Evolutionary conservation across 2,888 invertebrate genomes (phyloP).

Genomic region (Ypsolopha scabrella): DNA sequence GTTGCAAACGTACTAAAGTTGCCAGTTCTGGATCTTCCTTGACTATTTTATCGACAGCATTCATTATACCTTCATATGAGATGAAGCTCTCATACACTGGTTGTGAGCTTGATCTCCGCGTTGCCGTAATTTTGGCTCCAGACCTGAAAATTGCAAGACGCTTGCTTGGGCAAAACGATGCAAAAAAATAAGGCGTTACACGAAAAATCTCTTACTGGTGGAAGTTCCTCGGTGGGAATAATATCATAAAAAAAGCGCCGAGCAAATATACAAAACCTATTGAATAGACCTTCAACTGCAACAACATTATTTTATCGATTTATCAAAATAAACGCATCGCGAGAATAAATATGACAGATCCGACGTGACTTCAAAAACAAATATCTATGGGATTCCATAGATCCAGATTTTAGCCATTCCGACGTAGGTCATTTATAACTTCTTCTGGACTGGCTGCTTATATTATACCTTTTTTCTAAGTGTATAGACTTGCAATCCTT

Average conservation of each 20-base stretch:
- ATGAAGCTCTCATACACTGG: constrained; percentile 25
- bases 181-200: background rate
- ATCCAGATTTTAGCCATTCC: too few species aligned
- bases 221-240: constrained; percentile 56
- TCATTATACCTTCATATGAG: constrained; percentile 21
- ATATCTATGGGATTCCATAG: too few species aligned
- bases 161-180: background rate
- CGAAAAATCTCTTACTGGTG: constrained; percentile 29
- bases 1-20: constrained; percentile 24
- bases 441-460: too few species aligned
- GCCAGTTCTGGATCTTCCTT: constrained; percentile 35
- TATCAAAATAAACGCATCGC: too few species aligned
- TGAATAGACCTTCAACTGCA: constrained; percentile 52
- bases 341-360: too few species aligned
- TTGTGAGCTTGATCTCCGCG: constrained; percentile 23
- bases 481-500: too few species aligned
- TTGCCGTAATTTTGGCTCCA: constrained; percentile 42
- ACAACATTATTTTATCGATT: constrained; percentile 31
- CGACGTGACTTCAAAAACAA: too few species aligned
- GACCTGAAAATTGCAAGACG: constrained; percentile 25
- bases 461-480: too few species aligned
- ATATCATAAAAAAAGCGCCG: constrained; percentile 42
- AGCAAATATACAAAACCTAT: constrained; percentile 39
- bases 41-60: constrained; percentile 22
- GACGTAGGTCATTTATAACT: too few species aligned